phyloP scores from a whole-genome alignment of 92 coral and sea anemone species.

The Anthopleura xanthogrammica region DNA sequence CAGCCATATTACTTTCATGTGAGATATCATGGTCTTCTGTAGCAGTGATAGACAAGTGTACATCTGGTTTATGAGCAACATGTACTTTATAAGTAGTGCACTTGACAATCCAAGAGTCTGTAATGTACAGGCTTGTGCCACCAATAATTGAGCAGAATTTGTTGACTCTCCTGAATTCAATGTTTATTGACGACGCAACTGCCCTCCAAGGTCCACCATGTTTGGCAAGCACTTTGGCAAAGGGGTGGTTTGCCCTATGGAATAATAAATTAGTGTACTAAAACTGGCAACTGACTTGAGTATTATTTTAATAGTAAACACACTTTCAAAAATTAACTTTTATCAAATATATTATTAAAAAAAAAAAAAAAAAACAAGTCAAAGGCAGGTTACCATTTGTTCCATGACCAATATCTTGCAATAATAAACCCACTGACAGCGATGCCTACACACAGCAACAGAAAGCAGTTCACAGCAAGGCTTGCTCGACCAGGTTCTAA shows the following conservation, averaged over 20 bases:
- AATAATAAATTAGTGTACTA: not conserved
- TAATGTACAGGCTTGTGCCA: constrained; percentile 91
- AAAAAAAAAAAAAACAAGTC: not conserved
- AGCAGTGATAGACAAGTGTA: constrained; percentile 80
- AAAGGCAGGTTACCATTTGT: constrained; percentile 69
- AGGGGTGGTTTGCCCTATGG: constrained; percentile 80
- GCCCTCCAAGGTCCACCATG: constrained; percentile 99
- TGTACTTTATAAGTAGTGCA: constrained; percentile 82
- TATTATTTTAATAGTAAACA: not conserved
- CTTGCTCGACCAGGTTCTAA: constrained; percentile 79
- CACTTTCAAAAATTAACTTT: not conserved
- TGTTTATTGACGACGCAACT: constrained; percentile 86
- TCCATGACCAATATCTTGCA: constrained; percentile 95
- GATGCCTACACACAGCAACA: constrained; percentile 58
- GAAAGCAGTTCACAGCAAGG: constrained; percentile 49
- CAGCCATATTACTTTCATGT: constrained; percentile 78
- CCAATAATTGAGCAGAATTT: constrained; percentile 94
- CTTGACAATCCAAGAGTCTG: constrained; percentile 95
- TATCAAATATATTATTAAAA: no score
- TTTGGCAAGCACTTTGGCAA: constrained; percentile 67
- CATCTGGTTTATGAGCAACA: constrained; percentile 96
- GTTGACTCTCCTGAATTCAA: constrained; percentile 87
- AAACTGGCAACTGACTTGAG: no score
- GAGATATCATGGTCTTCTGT: constrained; percentile 94
- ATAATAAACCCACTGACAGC: constrained; percentile 53